Evolutionary conservation across 1,140 invertebrate species (phyloP).

Genomic region (Halyomorpha halys): DNA sequence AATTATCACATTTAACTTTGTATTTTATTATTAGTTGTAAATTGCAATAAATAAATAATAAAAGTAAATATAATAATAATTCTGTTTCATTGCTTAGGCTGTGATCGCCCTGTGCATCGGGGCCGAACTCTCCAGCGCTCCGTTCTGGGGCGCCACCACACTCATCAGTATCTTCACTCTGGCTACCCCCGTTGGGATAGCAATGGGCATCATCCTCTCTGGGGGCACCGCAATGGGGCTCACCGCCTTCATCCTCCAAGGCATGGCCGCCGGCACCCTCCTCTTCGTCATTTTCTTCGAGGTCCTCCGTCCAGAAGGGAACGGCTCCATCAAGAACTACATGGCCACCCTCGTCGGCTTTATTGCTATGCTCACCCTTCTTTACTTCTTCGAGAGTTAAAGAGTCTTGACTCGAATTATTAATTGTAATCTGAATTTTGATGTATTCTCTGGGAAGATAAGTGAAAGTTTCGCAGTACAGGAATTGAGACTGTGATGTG

Average conservation of each 20-base stretch:
- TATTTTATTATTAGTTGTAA: too few relatives aligned
- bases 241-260: constrained; percentile 35
- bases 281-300: constrained; percentile 44
- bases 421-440: too few relatives aligned
- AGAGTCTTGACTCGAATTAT: too few relatives aligned
- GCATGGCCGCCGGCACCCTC: constrained; percentile 40
- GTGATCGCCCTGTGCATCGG: background rate
- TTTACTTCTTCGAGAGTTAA: constrained; percentile 37
- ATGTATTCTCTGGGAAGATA: too few relatives aligned
- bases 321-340: constrained; percentile 47
- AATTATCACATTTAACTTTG: too few relatives aligned
- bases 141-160: background rate
- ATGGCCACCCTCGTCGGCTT: constrained; percentile 60
- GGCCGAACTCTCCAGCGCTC: background rate
- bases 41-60: too few relatives aligned
- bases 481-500: too few relatives aligned
- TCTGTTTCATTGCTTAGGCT: background rate
- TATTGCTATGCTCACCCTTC: constrained; percentile 61
- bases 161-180: background rate
- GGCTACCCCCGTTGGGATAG: background rate
- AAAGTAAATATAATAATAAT: too few relatives aligned
- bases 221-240: constrained; percentile 17
- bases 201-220: background rate
- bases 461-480: too few relatives aligned
- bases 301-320: constrained; percentile 37